A percentile compares a stretch with the other conserved stretches of the same genome.
Conservation (phyloP, 2,113 vertebrate genomes). For the Salvator merianae region DNA sequence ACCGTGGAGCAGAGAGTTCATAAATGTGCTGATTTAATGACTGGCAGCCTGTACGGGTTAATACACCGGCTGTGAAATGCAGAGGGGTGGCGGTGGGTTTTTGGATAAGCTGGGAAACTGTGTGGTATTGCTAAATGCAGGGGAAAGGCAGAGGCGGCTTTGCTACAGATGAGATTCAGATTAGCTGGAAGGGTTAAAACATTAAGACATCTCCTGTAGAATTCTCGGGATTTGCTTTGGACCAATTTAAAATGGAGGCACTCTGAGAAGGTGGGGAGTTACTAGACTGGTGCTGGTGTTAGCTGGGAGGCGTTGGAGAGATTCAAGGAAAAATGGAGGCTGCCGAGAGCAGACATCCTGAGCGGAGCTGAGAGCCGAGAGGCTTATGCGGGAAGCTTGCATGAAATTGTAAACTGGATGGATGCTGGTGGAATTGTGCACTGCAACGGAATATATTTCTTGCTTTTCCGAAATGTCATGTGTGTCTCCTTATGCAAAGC, state of each 20-base stretch:
- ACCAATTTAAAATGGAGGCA: slow-evolving; percentile 59
- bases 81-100: too few relatives aligned
- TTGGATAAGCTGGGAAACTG: background rate
- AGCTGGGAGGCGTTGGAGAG: slow-evolving; percentile 1
- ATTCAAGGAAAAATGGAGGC: slow-evolving; percentile 19
- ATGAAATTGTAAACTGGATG: slow-evolving; percentile 36
- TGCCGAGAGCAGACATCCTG: slow-evolving; percentile 30
- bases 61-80: background rate
- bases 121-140: background rate
- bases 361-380: background rate
- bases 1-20: background rate
- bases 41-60: too few relatives aligned
- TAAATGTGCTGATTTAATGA: background rate
- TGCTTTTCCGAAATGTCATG: slow-evolving; percentile 64
- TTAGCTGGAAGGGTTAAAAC: slow-evolving; percentile 36
- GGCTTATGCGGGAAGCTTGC: slow-evolving; percentile 40
- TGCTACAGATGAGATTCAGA: background rate
- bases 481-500: slow-evolving; percentile 24
- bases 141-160: background rate
- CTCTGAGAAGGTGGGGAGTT: slow-evolving; percentile 36
- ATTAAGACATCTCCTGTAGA: slow-evolving; percentile 26
- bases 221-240: slow-evolving; percentile 31
- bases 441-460: slow-evolving; percentile 42
- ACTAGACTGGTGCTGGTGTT: slow-evolving; percentile 41
- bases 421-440: slow-evolving; percentile 20